phyloP scores from a whole-genome alignment of 2,888 invertebrate genomes.

The Archaeoteleia sp. region DNA sequence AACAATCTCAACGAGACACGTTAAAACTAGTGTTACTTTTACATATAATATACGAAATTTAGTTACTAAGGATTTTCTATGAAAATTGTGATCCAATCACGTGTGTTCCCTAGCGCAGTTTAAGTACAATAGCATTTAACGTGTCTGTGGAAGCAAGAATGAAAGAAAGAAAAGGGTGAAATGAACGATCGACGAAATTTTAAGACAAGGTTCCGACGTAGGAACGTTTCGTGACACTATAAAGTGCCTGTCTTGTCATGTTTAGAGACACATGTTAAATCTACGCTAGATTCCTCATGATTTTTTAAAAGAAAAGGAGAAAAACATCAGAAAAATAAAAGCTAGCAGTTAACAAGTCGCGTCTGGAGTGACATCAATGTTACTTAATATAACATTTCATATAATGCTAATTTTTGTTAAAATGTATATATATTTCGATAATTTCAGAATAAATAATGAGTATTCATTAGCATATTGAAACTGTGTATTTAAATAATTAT shows the following conservation, averaged over 20 bases:
- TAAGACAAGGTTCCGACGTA: constrained; percentile 69
- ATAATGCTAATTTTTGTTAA: too few relatives aligned
- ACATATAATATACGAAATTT: constrained; percentile 39
- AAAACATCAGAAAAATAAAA: constrained; percentile 33
- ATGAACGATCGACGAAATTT: constrained; percentile 68
- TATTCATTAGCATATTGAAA: too few relatives aligned
- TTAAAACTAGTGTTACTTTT: constrained; percentile 53
- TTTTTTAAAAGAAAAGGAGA: constrained; percentile 53
- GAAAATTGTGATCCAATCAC: constrained; percentile 58
- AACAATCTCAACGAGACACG: constrained; percentile 59
- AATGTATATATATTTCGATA: too few relatives aligned
- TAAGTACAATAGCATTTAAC: constrained; percentile 59
- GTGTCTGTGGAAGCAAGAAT: constrained; percentile 56
- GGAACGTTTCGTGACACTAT: constrained; percentile 72
- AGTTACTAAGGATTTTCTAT: constrained; percentile 59
- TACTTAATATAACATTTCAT: too few relatives aligned
- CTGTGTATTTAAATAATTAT: too few relatives aligned
- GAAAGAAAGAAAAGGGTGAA: constrained; percentile 43
- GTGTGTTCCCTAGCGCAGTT: constrained; percentile 62
- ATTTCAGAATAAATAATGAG: too few relatives aligned
- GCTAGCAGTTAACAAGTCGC: constrained; percentile 1
- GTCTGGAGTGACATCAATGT: too few relatives aligned
- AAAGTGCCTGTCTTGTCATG: constrained; percentile 74
- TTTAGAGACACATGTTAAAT: constrained; percentile 70
- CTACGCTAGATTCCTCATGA: constrained; percentile 65